Conservation (phyloP, 2,797 vertebrate genomes). For the Lutjanus campechanus region DNA sequence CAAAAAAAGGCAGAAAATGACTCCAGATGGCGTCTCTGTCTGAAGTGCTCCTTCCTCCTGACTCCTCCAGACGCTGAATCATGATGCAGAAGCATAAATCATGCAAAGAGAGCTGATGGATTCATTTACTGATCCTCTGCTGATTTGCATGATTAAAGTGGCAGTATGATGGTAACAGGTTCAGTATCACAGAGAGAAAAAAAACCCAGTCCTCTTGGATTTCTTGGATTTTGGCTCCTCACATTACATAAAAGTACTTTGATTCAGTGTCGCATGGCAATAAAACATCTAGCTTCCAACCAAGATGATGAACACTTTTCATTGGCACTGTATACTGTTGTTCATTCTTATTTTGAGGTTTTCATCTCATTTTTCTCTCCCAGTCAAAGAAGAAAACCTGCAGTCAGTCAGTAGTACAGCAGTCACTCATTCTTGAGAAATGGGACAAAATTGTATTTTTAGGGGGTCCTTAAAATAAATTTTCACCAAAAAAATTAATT, state of each 20-base stretch:
- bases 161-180: slow-evolving; percentile 10
- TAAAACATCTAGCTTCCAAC: background rate
- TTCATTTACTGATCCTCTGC: slow-evolving; percentile 15
- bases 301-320: background rate
- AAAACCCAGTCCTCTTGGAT: background rate
- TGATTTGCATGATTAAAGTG: slow-evolving; percentile 70
- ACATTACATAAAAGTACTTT: too few species aligned
- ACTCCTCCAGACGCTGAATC: slow-evolving; percentile 46
- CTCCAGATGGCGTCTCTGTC: slow-evolving; percentile 11
- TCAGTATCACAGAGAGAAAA: background rate
- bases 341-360: background rate
- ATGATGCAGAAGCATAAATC: slow-evolving; percentile 25
- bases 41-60: slow-evolving; percentile 23
- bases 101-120: slow-evolving; percentile 20
- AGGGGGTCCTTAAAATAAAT: too few species aligned
- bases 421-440: too few species aligned
- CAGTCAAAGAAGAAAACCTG: too few species aligned
- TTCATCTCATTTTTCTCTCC: background rate
- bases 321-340: too few species aligned
- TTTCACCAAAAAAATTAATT: too few species aligned
- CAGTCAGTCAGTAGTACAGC: too few species aligned
- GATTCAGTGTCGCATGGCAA: background rate
- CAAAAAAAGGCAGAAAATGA: slow-evolving; percentile 1
- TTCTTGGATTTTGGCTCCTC: background rate
- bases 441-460: too few species aligned